Base-by-base conservation (phyloP, 2,797 vertebrate species). In the Phylloscopus collybita region DNA sequence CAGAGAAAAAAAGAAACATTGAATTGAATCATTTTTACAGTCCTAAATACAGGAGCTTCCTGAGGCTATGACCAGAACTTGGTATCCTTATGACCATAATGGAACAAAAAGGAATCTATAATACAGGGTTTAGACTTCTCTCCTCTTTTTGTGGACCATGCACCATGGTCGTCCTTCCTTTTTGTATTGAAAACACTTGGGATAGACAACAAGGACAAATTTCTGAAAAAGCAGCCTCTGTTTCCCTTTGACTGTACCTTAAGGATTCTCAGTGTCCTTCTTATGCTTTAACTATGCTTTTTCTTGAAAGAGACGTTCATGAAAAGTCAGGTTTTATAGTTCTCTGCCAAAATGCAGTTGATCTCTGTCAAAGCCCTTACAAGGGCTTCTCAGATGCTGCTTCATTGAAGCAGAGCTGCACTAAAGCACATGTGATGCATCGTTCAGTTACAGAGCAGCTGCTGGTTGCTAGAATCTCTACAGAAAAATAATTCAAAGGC, bases 351-450 rank as follows among this genome's bases (percentile, higher is more conserved):
- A 93, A 82, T 67, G 22, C 32, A 66, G 11, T 45, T 45, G 67
- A 6, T 73, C 27, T 51, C 51, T 80, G n/a, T 76, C 50, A 38
- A 23, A 65, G 12, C 9, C 19, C 21, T 75, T 88, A 66, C 19
- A 29, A 23, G 25, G 21, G 17, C n/a, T 86, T 67, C 38, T 80
- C 40, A n/a, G 32, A 30, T 86, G 38, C 62, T 80, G 29, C 21
- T 9, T 67, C 51, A 53, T 47, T 57, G 79, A 32, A 62, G 59
- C 23, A 85, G 44, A 76, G 18, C 42, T 84, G 22, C 54, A 40
- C 50, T 8, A 10, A 62, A 57, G 29, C 21, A 26, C 0, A 0
- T 50, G 38, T 14, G 54, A 15, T 53, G 12, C n/a, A 19, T 59
- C 1, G 1, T 27, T 66, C 32, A 42, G 32, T 81, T 79, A 53